Conservation (phyloP, 2,888 invertebrate species). For the Megalurothrips usitatus region DNA sequence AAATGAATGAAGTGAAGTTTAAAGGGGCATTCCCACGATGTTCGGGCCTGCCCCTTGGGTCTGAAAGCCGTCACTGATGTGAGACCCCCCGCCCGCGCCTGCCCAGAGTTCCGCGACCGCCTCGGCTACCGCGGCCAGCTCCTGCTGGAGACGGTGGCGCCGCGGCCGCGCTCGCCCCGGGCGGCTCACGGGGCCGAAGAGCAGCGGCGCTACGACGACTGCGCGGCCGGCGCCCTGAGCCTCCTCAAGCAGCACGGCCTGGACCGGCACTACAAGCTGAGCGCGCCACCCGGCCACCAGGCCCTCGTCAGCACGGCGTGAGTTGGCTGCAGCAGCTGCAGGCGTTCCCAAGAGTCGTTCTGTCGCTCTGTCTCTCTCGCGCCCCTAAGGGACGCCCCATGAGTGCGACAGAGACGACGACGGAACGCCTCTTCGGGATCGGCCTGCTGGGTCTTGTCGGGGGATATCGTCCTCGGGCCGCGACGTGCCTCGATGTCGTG, state of each 20-base stretch:
- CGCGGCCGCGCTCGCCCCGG: neutral
- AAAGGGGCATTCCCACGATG: too few species aligned
- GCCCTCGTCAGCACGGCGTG: slow-evolving; percentile 58
- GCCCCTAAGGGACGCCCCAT: too few species aligned
- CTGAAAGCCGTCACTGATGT: too few species aligned
- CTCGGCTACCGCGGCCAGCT: slow-evolving; percentile 58
- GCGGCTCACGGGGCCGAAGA: neutral
- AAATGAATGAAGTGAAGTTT: too few species aligned
- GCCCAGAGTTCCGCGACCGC: slow-evolving; percentile 56
- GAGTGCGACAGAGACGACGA: too few species aligned
- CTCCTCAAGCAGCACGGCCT: slow-evolving; percentile 57
- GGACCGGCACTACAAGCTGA: slow-evolving; percentile 59
- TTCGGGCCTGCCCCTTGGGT: too few species aligned
- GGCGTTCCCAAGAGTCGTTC: neutral
- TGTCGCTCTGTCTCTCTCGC: too few species aligned
- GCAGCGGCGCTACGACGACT: slow-evolving; percentile 57
- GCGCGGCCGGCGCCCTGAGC: slow-evolving; percentile 59
- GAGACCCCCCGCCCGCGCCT: neutral
- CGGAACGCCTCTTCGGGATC: too few species aligned
- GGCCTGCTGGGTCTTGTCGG: too few species aligned
- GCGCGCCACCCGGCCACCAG: slow-evolving; percentile 59
- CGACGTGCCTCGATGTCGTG: too few species aligned
- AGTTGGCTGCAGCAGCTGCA: slow-evolving; percentile 46
- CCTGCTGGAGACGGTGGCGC: slow-evolving; percentile 51
- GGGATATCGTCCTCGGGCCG: too few species aligned